Conservation (phyloP, 2,888 invertebrate genomes). For the Lochmaea capreae region DNA sequence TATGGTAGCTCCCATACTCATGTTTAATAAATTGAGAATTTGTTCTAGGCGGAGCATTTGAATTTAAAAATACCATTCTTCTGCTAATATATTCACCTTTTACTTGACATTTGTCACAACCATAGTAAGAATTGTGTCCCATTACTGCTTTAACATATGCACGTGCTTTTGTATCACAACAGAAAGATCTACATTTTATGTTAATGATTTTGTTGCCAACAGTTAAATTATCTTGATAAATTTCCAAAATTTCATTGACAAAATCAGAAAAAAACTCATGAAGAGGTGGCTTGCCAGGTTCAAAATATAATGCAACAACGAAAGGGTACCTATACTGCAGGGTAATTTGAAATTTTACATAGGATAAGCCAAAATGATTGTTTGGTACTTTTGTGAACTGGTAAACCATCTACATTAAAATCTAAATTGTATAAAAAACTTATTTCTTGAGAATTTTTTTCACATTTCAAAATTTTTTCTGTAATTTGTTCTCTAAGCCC, state of each 20-base stretch:
- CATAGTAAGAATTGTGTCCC: not conserved
- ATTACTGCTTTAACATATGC: not conserved
- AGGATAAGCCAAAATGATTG: slow-evolving; percentile 22
- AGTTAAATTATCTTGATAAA: slow-evolving; percentile 1
- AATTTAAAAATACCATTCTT: not conserved
- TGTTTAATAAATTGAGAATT: not conserved
- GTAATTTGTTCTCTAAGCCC: not conserved
- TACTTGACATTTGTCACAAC: not conserved
- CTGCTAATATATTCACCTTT: not conserved
- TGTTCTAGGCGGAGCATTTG: not conserved
- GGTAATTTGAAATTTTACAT: slow-evolving; percentile 12
- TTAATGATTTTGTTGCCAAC: not conserved
- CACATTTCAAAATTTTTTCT: not conserved
- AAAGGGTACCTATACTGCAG: slow-evolving; percentile 11
- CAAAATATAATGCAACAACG: slow-evolving; percentile 19
- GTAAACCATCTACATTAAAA: slow-evolving; percentile 29
- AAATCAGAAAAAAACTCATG: slow-evolving; percentile 1
- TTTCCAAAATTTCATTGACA: not conserved
- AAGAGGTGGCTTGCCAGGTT: slow-evolving; percentile 16
- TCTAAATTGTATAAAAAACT: slow-evolving; percentile 20
- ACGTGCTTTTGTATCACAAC: not conserved
- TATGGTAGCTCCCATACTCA: not conserved
- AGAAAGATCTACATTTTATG: no score
- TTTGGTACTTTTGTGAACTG: not conserved
- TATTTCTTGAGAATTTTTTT: not conserved